phyloP scores from a whole-genome alignment of 2,797 vertebrate species.

The Oreochromis mossambicus region DNA sequence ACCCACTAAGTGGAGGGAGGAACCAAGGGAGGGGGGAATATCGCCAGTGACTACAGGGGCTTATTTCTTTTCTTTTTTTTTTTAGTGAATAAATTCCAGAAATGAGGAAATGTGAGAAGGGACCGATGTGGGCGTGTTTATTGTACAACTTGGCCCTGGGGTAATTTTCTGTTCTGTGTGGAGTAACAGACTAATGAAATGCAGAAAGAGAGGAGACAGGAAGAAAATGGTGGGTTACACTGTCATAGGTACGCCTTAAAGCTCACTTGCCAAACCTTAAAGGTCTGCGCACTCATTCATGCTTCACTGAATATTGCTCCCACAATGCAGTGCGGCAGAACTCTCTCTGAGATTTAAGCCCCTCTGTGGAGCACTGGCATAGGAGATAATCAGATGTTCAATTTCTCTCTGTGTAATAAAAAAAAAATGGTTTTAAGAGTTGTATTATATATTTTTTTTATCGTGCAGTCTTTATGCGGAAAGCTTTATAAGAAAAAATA shows the following conservation, averaged over 20 bases:
- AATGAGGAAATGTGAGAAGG: constrained; percentile 35
- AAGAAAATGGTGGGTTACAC: constrained; percentile 53
- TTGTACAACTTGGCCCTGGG: constrained; percentile 20
- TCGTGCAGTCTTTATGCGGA: constrained; percentile 81
- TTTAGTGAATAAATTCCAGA: constrained; percentile 36
- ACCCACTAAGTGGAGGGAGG: constrained; percentile 51
- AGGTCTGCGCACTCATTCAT: constrained; percentile 56
- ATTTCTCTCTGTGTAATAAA: constrained; percentile 76
- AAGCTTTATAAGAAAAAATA: constrained; percentile 83
- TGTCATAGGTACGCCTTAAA: constrained; percentile 76
- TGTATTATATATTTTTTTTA: constrained; percentile 85
- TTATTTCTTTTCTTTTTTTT: constrained; percentile 49
- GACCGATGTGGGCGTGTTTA: constrained; percentile 5
- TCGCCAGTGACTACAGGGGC: constrained; percentile 65
- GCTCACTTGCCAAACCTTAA: constrained; percentile 73
- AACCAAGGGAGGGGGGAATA: constrained; percentile 13
- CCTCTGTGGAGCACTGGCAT: constrained; percentile 70
- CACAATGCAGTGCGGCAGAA: constrained; percentile 55
- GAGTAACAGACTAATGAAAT: constrained; percentile 48
- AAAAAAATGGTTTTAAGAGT: constrained; percentile 69
- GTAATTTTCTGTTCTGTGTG: constrained; percentile 32
- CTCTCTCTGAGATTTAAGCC: constrained; percentile 61
- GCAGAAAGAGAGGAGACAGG: constrained; percentile 37
- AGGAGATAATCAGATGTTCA: constrained; percentile 81
- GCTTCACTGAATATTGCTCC: constrained; percentile 57